phyloP scores from a whole-genome alignment of 2,113 vertebrate species.

The Sorex fumeus region DNA sequence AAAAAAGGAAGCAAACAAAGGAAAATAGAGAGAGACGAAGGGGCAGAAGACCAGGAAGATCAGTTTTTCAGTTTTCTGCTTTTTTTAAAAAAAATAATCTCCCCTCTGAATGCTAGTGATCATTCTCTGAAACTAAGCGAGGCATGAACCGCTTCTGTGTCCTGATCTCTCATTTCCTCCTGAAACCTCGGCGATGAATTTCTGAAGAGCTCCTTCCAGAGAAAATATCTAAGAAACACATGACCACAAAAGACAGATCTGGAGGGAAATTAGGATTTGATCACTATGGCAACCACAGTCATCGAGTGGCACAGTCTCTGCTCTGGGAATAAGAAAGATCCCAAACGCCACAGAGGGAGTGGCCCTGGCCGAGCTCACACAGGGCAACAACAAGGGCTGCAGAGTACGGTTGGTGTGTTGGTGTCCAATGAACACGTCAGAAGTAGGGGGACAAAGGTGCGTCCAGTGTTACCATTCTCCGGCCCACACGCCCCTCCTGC shows the following conservation, averaged over 20 bases:
- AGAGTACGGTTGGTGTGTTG: not conserved
- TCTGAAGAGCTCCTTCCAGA: constrained; percentile 64
- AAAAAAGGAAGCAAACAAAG: not conserved
- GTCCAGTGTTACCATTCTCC: not conserved
- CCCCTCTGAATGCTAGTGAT: not conserved
- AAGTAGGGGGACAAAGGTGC: not conserved
- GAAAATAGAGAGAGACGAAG: not conserved
- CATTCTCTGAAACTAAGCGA: constrained; percentile 14
- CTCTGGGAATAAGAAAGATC: constrained; percentile 35
- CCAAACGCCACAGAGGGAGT: not conserved
- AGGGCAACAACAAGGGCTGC: not conserved
- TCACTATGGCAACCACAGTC: constrained; percentile 66
- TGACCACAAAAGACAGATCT: constrained; percentile 54
- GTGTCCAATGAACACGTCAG: not conserved
- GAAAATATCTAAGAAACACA: not conserved
- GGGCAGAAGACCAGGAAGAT: not conserved
- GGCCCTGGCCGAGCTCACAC: not conserved
- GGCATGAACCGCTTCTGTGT: not conserved
- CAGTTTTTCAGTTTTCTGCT: not conserved
- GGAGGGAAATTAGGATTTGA: not conserved
- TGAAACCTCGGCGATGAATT: not conserved
- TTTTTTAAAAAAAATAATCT: not conserved
- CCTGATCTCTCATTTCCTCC: constrained; percentile 1
- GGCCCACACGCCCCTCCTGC: not conserved
- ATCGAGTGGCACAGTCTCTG: constrained; percentile 8